Percentiles rank a stretch among this genome's conserved stretches.
These are phyloP conservation scores for Latheticus oryzae DNA, from an alignment of 2,888 invertebrate genomes.

Conservation along the genomic window DNA sequence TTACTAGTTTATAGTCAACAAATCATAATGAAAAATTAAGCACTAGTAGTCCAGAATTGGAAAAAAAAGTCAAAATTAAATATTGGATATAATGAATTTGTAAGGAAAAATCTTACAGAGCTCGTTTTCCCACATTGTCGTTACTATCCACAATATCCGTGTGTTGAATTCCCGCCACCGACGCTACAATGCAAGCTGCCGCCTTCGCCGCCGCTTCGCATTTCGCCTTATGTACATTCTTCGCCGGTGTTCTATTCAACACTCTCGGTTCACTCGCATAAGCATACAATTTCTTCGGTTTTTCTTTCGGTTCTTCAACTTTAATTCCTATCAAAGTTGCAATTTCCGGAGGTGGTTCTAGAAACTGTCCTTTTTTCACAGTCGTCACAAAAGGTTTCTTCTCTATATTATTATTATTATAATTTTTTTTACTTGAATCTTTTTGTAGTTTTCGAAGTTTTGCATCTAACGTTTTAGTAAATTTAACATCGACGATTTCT, in stretches of 20 bases:
- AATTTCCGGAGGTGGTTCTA: constrained; percentile 81
- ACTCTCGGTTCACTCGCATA: constrained; percentile 75
- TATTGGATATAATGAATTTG: too few species aligned
- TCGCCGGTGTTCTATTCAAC: constrained; percentile 59
- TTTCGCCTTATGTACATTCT: constrained; percentile 58
- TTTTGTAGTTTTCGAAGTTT: constrained; percentile 78
- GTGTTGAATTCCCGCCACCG: constrained; percentile 52
- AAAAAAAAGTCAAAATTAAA: too few species aligned
- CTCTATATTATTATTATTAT: too few species aligned
- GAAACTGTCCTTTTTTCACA: constrained; percentile 81
- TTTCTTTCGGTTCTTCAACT: constrained; percentile 52
- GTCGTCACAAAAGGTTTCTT: constrained; percentile 80
- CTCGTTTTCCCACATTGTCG: constrained; percentile 43
- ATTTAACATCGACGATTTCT: constrained; percentile 67
- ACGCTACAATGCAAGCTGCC: constrained; percentile 57
- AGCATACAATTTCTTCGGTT: constrained; percentile 70
- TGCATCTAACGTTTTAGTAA: constrained; percentile 78
- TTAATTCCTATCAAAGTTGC: constrained; percentile 73
- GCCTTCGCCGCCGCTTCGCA: constrained; percentile 63
- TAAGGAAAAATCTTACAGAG: constrained; percentile 8
- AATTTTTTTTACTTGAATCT: constrained; percentile 57
- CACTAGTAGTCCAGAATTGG: too few species aligned
- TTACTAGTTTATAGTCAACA: too few species aligned
- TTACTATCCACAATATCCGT: constrained; percentile 49
- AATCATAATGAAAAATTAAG: too few species aligned